These are phyloP conservation scores for Dexiosoma caninum DNA, from an alignment of 2,888 invertebrate species.

Conservation along the genomic window DNA sequence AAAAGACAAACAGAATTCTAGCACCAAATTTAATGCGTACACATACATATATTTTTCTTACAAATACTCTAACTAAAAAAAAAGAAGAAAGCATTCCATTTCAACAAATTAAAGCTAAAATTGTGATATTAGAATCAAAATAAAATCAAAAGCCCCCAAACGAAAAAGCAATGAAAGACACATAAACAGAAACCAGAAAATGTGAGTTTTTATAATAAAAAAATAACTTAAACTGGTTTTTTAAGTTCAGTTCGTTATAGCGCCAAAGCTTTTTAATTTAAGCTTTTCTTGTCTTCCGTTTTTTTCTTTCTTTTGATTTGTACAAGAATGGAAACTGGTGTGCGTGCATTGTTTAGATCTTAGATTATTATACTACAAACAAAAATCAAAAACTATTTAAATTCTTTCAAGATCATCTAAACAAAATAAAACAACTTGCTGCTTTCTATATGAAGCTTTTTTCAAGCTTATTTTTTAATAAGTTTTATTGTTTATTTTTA, in stretches of 20 bases:
- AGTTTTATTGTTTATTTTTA: not conserved
- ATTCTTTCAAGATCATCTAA: not conserved
- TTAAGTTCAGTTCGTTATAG: conserved; percentile 37
- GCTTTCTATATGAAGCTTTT: conserved; percentile 60
- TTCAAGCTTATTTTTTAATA: conserved; percentile 19
- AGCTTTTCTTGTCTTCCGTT: conserved; percentile 38
- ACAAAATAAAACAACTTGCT: conserved; percentile 57
- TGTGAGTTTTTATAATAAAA: conserved; percentile 38
- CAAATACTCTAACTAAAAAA: not conserved
- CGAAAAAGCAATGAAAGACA: conserved; percentile 15
- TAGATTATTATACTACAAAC: not conserved
- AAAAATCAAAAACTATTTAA: conserved; percentile 8
- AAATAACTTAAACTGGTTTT: conserved; percentile 13
- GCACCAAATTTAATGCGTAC: conserved; percentile 44
- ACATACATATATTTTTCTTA: conserved; percentile 27
- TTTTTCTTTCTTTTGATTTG: conserved; percentile 8
- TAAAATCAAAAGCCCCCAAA: conserved; percentile 21
- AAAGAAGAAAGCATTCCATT: conserved; percentile 52
- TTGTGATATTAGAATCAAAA: conserved; percentile 61
- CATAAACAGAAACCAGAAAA: conserved; percentile 39
- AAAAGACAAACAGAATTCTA: too few relatives aligned
- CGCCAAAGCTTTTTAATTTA: conserved; percentile 52
- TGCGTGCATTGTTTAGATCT: conserved; percentile 55
- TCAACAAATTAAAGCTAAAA: conserved; percentile 49
- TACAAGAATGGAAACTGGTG: conserved; percentile 41